Evolutionary conservation across 2,797 vertebrate genomes (phyloP), one percentile per base, ranked within the genome.

Genomic region (Siniperca undulata): DNA sequence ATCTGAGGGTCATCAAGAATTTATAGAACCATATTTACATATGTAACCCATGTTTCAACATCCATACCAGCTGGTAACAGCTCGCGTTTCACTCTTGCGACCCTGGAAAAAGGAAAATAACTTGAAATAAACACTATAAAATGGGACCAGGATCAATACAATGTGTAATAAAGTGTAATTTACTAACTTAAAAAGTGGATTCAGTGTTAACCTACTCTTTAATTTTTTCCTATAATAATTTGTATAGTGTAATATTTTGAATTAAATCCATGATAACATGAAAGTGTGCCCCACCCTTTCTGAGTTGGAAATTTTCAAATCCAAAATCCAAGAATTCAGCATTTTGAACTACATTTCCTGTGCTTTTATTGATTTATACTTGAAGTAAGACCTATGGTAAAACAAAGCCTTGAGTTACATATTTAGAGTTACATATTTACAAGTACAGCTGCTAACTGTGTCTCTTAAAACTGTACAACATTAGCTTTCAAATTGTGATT

Each of bases 1-100:
- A 53, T 11, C 52, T 12, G 10, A n/a, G 1, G 52, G 10, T 53
- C 20, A n/a, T 53, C 4, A 55, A 55, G n/a, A 55, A 55, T 13
- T 20, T 1, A 60, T 5, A 36, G 8, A 60, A 36, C 4, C 53
- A 20, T 60, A 6, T 27, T 17, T 58, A 58, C 7, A 30, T 30
- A 13, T 58, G 30, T 2, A 5, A 59, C 56, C 4, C 14, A 30
- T 3, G 4, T 59, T 59, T 59, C 9, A 59, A 59, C 7, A 0
- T 34, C 44, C 9, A 48, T 60, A 36, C 0, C 1, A 48, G 19
- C 42, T 1, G 0, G 8, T 30, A 8, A 30, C 24, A 22, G 24
- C 44, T 72, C 0, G 0, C 1, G 1, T 55, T 62, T 62, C 14
- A 44, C 20, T 44, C 14, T 67, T 34, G 2, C 7, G 0, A 36